These are phyloP conservation scores for Sebastes taczanowskii DNA, from an alignment of 2,797 vertebrate species.

Conservation along the genomic window DNA sequence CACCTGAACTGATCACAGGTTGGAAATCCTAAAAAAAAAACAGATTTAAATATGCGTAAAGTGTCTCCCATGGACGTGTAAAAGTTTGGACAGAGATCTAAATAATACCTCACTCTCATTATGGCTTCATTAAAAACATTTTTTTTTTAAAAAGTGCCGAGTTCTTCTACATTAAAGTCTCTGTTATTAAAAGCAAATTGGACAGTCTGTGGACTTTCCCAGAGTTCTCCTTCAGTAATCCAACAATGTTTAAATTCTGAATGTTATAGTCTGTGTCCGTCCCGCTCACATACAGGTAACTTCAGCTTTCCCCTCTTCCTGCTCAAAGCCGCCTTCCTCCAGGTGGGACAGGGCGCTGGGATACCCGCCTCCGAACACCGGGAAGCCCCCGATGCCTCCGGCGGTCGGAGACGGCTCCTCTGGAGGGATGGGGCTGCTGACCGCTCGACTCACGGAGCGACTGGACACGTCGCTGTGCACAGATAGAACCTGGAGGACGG, in stretches of 20 bases:
- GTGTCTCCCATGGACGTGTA: not conserved
- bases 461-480: constrained; percentile 57
- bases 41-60: not conserved
- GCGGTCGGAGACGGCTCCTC: constrained; percentile 61
- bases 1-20: not conserved
- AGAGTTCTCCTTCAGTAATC: not conserved
- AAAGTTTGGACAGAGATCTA: constrained; percentile 12
- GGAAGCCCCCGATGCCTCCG: constrained; percentile 82
- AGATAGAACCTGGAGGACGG: constrained; percentile 37
- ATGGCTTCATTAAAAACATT: constrained; percentile 69
- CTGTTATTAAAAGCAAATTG: constrained; percentile 4
- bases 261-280: not conserved
- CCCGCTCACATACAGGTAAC: constrained; percentile 92
- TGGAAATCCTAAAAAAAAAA: accelerated
- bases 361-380: constrained; percentile 85
- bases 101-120: constrained; percentile 28
- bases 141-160: constrained; percentile 59
- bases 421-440: constrained; percentile 34
- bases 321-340: constrained; percentile 92
- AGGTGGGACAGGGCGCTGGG: constrained; percentile 86
- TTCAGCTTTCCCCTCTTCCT: constrained; percentile 93
- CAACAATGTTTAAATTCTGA: not conserved
- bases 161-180: constrained; percentile 43
- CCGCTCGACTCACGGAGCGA: constrained; percentile 64
- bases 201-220: not conserved